These are phyloP conservation scores for Acanthoscelides obtectus DNA, from an alignment of 2,888 invertebrate genomes.

Conservation along the genomic window DNA sequence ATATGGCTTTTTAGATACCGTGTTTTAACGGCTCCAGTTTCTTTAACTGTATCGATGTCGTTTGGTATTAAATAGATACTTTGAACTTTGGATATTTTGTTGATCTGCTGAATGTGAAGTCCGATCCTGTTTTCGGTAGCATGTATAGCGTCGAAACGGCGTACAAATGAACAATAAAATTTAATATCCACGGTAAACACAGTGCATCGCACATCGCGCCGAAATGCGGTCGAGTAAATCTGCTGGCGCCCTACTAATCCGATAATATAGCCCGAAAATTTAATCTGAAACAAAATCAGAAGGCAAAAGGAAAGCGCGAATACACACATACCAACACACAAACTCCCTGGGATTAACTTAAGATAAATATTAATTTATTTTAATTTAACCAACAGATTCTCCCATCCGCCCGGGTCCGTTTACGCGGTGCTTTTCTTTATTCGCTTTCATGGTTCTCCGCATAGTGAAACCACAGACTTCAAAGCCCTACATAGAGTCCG, in stretches of 20 bases:
- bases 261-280: slow-evolving; percentile 33
- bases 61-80: too few species aligned
- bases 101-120: too few species aligned
- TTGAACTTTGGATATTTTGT: too few species aligned
- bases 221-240: slow-evolving; percentile 33
- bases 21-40: too few species aligned
- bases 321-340: not conserved
- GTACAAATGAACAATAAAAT: slow-evolving; percentile 41
- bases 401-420: too few species aligned
- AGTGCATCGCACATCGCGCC: slow-evolving; percentile 23
- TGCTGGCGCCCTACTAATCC: slow-evolving; percentile 27
- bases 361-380: slow-evolving; percentile 4
- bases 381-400: not conserved
- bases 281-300: slow-evolving; percentile 24
- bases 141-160: too few species aligned
- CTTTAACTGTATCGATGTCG: too few species aligned
- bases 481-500: not conserved
- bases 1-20: too few species aligned
- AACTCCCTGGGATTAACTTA: not conserved
- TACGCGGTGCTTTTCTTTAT: not conserved
- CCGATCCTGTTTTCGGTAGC: too few species aligned
- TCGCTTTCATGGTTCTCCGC: not conserved
- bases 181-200: slow-evolving; percentile 39
- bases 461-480: not conserved
- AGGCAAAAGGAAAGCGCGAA: slow-evolving; percentile 9